Conservation (phyloP, 2,797 vertebrate species). For the Decapterus maruadsi region DNA sequence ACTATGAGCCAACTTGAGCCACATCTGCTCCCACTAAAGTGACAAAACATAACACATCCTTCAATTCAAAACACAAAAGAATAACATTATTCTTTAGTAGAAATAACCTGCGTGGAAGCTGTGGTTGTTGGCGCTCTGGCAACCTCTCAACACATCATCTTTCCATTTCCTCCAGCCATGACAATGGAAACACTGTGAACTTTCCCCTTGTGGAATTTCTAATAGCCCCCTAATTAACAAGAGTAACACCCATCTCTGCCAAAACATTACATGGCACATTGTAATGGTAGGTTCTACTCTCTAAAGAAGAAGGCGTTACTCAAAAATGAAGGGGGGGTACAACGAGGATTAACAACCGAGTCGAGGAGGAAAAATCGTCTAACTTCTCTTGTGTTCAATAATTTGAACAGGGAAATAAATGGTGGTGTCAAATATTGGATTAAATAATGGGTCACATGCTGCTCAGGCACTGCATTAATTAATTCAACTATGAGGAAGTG, state of each 20-base stretch:
- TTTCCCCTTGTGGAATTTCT: slow-evolving; percentile 73
- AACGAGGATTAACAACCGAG: no score
- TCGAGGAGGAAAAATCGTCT: neutral
- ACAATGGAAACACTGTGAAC: slow-evolving; percentile 76
- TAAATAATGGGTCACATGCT: slow-evolving; percentile 9
- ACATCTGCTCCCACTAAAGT: slow-evolving; percentile 31
- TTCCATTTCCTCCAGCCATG: slow-evolving; percentile 63
- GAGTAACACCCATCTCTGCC: slow-evolving; percentile 66
- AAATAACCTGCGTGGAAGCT: slow-evolving; percentile 34
- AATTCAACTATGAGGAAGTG: slow-evolving; percentile 13
- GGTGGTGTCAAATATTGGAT: slow-evolving; percentile 15
- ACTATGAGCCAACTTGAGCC: slow-evolving; percentile 6
- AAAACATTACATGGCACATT: slow-evolving; percentile 67
- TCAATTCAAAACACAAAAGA: slow-evolving; percentile 35
- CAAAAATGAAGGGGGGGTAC: slow-evolving; percentile 6
- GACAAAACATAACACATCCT: slow-evolving; percentile 37
- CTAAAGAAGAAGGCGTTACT: slow-evolving; percentile 24
- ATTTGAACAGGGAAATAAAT: slow-evolving; percentile 33
- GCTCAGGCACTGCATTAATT: slow-evolving; percentile 17
- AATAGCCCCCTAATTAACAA: slow-evolving; percentile 71
- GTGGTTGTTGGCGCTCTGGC: slow-evolving; percentile 51
- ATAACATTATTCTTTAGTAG: slow-evolving; percentile 52
- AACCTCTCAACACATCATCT: slow-evolving; percentile 56
- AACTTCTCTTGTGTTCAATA: neutral
- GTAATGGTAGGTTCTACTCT: slow-evolving; percentile 48